Evolutionary conservation across 2,113 vertebrate species (phyloP), one percentile per base, ranked within the genome.

Genomic region (human): DNA sequence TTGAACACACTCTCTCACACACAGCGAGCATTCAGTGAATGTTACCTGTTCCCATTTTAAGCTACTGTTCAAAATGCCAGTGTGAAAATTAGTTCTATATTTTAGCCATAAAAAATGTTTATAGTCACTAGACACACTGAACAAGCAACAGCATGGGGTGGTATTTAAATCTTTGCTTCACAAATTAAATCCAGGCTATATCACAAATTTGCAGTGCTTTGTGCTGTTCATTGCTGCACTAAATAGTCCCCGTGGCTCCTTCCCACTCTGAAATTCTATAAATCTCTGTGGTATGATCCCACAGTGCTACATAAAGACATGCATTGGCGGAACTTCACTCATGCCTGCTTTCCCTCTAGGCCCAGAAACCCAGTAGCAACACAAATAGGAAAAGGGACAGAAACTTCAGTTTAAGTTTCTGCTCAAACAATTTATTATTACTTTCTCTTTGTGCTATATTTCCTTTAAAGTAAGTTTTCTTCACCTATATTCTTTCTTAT

Each of bases 401-500:
- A 84, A n/a, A 48, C 10, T 40, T 40, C 55, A 61, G 17, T 38
- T 16, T 32, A 35, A 38, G 16, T 75, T n/a, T 72, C 3, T 55
- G 22, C 50, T 76, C 73, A 82, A 35, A 48, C 88, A 9, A 43
- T 73, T 64, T 57, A 66, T 52, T 30, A 10, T 8, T 57, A 68
- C 14, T 70, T 70, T 72, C 30, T n/a, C 76, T 72, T n/a, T 32
- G 79, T 66, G 93, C 7, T 38, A 43, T 86, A 50, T 35, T 79
- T 50, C 5, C 76, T 55, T 86, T 13, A 78, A 87, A 95, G 17
- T 73, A 86, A 72, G 12, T 72, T 75, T 75, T 87, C 48, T 95
- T 96, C 48, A 70, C 55, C 57, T 52, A 40, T 38, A n/a, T 75
- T 93, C 32, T 80, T 93, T 57, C 76, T 61, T 64, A 87, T 90